Conservation (phyloP, 1,140 invertebrate species). For the Pseudobourletiella spinata region DNA sequence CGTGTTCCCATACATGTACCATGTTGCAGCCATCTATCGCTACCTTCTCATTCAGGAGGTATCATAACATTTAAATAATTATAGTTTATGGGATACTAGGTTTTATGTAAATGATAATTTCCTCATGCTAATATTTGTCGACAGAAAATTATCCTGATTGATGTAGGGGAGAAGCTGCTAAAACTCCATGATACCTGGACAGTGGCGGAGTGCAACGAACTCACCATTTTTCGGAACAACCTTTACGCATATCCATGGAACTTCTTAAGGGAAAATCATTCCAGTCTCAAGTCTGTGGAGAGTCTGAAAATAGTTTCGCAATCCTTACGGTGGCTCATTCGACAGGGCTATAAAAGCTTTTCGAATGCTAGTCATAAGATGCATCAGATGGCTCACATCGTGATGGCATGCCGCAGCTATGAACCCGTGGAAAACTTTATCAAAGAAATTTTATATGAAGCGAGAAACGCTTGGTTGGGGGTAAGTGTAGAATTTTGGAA, state of each 20-base stretch:
- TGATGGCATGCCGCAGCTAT: neutral
- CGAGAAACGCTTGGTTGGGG: neutral
- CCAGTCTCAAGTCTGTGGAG: neutral
- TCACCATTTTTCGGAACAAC: neutral
- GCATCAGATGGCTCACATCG: neutral
- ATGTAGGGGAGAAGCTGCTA: neutral
- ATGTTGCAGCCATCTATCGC: neutral
- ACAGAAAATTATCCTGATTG: neutral
- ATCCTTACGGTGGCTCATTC: conserved; percentile 7
- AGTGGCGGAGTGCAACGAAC: neutral
- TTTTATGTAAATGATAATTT: too few relatives aligned
- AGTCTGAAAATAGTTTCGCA: neutral
- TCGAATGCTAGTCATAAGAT: conserved; percentile 3
- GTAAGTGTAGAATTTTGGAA: too few relatives aligned
- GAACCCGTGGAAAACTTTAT: neutral
- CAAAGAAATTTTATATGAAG: neutral
- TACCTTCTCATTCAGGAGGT: conserved; percentile 1
- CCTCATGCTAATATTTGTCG: too few relatives aligned
- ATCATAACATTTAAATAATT: neutral
- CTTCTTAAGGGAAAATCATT: neutral
- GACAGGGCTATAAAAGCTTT: neutral
- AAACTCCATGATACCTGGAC: neutral
- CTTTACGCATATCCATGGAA: conserved; percentile 7
- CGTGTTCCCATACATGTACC: neutral
- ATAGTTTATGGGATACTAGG: too few relatives aligned